Conservation (phyloP, 1,140 invertebrate species). For the Tyrophagus putrescentiae region DNA sequence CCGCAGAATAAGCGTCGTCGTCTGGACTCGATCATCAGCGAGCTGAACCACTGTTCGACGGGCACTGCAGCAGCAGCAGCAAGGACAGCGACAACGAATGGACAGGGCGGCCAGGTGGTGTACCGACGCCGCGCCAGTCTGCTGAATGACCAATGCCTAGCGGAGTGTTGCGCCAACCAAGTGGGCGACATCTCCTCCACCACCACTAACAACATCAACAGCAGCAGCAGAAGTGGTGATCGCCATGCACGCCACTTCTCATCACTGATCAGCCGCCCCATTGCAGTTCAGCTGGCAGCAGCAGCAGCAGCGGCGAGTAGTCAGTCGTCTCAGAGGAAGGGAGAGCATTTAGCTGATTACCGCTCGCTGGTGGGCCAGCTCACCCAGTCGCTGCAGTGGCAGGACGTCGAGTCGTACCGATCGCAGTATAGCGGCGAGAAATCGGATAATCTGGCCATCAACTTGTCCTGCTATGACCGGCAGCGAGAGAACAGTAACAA, state of each 20-base stretch:
- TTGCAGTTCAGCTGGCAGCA: neutral
- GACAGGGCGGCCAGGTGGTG: too few relatives aligned
- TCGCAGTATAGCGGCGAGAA: too few relatives aligned
- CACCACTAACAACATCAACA: neutral
- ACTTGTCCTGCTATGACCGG: too few relatives aligned
- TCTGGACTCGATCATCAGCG: slow-evolving; percentile 4
- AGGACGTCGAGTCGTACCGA: too few relatives aligned
- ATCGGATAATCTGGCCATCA: too few relatives aligned
- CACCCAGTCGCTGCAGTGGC: too few relatives aligned
- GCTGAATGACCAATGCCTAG: slow-evolving; percentile 9
- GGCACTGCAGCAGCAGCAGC: neutral
- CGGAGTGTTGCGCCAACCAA: slow-evolving; percentile 8
- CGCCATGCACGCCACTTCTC: neutral
- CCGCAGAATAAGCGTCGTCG: slow-evolving; percentile 6
- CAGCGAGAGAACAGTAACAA: too few relatives aligned
- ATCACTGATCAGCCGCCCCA: neutral
- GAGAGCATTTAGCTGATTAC: too few relatives aligned
- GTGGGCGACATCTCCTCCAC: slow-evolving; percentile 9
- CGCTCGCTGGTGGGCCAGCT: too few relatives aligned
- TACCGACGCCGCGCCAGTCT: neutral
- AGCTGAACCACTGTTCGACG: neutral
- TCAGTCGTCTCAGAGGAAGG: too few relatives aligned
- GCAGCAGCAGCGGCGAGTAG: neutral
- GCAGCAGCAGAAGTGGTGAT: neutral
- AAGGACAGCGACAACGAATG: neutral